Evolutionary conservation across 2,888 invertebrate species (phyloP).

Genomic region (Drosophila kambysellisi): DNA sequence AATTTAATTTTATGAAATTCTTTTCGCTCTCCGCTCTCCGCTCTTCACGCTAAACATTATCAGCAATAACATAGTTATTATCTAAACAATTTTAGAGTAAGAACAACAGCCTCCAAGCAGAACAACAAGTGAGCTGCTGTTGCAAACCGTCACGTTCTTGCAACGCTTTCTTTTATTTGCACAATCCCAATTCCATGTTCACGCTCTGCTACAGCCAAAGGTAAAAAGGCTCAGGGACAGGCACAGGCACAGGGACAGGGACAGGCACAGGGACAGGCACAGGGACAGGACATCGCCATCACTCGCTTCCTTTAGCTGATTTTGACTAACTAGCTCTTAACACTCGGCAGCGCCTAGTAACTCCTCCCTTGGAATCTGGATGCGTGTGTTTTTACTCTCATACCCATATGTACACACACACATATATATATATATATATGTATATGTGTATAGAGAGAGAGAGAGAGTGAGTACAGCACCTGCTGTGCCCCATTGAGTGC

Average conservation of each 20-base stretch:
- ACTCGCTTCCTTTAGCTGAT: conserved; percentile 46
- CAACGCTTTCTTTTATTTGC: conserved; percentile 49
- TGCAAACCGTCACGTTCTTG: conserved; percentile 57
- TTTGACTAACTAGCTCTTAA: conserved; percentile 67
- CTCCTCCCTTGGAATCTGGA: conserved; percentile 2
- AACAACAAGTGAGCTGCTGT: conserved; percentile 12
- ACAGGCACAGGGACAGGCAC: not conserved
- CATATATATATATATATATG: not conserved
- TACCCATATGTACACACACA: not conserved
- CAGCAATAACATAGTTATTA: conserved; percentile 22
- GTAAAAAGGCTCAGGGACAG: not conserved
- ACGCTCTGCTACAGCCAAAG: not conserved
- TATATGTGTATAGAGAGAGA: too few species aligned
- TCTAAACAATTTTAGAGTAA: conserved; percentile 14
- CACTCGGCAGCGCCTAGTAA: conserved; percentile 41
- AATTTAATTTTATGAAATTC: conserved; percentile 61
- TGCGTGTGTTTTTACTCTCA: not conserved
- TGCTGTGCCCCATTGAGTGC: conserved; percentile 67
- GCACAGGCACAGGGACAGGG: not conserved
- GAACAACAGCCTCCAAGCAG: not conserved
- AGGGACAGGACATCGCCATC: conserved; percentile 1
- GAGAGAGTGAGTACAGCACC: conserved; percentile 39
- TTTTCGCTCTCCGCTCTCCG: conserved; percentile 16
- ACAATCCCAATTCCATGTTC: conserved; percentile 3
- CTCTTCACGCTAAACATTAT: conserved; percentile 10